Evolutionary conservation across 1,140 invertebrate species (phyloP).

Genomic region (Drosophila trapezifrons): DNA sequence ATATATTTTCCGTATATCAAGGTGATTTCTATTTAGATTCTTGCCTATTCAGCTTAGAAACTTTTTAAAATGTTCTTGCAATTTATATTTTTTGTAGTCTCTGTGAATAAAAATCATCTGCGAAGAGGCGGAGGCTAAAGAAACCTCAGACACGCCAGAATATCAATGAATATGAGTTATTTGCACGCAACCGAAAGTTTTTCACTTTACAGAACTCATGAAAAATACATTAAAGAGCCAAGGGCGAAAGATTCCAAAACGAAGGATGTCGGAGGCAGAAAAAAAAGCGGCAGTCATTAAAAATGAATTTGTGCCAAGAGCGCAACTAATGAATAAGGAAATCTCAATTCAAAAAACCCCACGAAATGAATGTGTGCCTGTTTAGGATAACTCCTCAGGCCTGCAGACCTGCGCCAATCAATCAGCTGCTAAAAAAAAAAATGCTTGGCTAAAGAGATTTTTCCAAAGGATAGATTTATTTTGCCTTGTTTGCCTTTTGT

Average conservation of each 20-base stretch:
- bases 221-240: constrained; percentile 79
- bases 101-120: constrained; percentile 25
- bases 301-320: constrained; percentile 78
- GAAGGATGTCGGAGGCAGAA: constrained; percentile 16
- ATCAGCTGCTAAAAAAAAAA: constrained; percentile 37
- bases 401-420: constrained; percentile 37
- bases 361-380: constrained; percentile 21
- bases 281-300: constrained; percentile 68
- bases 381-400: constrained; percentile 12
- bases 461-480: constrained; percentile 23
- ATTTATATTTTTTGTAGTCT: constrained; percentile 7
- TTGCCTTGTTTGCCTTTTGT: constrained; percentile 53
- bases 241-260: constrained; percentile 13
- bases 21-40: neutral
- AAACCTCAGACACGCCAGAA: constrained; percentile 49
- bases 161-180: constrained; percentile 81
- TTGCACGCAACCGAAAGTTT: constrained; percentile 72
- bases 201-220: constrained; percentile 77
- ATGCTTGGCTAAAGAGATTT: constrained; percentile 53
- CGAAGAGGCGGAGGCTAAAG: neutral
- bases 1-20: neutral
- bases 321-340: constrained; percentile 80
- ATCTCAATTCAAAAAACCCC: constrained; percentile 34
- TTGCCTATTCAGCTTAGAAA: neutral
- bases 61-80: constrained; percentile 1